Percentiles rank a stretch among this genome's conserved stretches.
phyloP scores from a whole-genome alignment of 1,140 invertebrate genomes.

The Planococcus citri region DNA sequence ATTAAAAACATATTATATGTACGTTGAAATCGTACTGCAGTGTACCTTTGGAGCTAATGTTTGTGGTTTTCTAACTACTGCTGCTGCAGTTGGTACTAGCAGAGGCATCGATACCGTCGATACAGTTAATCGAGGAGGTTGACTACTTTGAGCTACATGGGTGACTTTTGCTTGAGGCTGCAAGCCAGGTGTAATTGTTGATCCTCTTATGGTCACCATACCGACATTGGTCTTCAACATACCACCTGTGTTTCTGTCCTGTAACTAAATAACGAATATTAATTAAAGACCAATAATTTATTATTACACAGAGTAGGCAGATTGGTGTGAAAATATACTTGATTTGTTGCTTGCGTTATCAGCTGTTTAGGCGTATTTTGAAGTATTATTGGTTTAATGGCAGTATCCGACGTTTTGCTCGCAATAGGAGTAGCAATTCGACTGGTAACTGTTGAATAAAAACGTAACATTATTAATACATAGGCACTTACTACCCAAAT shows the following conservation, averaged over 20 bases:
- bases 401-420: not conserved
- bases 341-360: not conserved
- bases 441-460: not conserved
- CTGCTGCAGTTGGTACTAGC: not conserved
- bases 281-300: not conserved
- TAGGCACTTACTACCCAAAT: not conserved
- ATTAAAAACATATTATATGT: not conserved
- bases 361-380: slow-evolving; percentile 13
- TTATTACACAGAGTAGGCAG: not conserved
- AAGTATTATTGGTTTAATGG: slow-evolving; percentile 1
- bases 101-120: not conserved
- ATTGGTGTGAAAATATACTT: not conserved
- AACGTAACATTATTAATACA: not conserved
- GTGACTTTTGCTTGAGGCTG: not conserved
- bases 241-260: not conserved
- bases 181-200: not conserved
- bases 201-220: slow-evolving; percentile 4
- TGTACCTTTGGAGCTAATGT: slow-evolving; percentile 11
- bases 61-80: not conserved
- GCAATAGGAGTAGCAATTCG: slow-evolving; percentile 8
- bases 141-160: not conserved
- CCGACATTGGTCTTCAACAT: slow-evolving; percentile 1
- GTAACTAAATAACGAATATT: not conserved
- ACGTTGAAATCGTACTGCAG: not conserved
- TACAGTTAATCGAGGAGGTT: not conserved